Base-by-base conservation (phyloP, 53 echinoderm and acorn worm genomes). In the Luidia sarsii region DNA sequence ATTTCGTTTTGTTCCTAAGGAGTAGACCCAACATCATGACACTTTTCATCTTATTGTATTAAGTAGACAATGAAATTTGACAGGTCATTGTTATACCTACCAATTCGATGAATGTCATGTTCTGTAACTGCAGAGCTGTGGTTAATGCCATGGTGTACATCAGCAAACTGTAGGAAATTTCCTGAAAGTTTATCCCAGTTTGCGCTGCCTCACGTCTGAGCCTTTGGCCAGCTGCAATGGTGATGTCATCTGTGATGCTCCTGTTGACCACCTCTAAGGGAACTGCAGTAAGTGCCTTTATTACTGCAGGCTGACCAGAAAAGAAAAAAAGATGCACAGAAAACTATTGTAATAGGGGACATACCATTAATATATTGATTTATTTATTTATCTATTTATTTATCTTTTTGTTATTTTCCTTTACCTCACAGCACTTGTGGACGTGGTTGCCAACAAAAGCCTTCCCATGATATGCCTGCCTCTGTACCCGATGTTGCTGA, bases 361-460 rank as follows among this genome's bases (percentile, higher is more conserved):
- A n/a, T n/a, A n/a, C n/a, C n/a, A n/a, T n/a, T n/a, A n/a, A n/a
- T n/a, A n/a, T n/a, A n/a, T n/a, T n/a, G n/a, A n/a, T n/a, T n/a
- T n/a, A n/a, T n/a, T n/a, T n/a, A n/a, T n/a, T n/a, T n/a, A n/a
- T n/a, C n/a, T n/a, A n/a, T n/a, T n/a, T n/a, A n/a, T n/a, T n/a
- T n/a, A n/a, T n/a, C n/a, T n/a, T n/a, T n/a, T n/a, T n/a, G n/a
- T n/a, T n/a, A n/a, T 61, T 31, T n/a, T 29, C 19, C 0, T 64
- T 19, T 83, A 83, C 83, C 83, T 70, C 22, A 19, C 83, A 83
- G 37, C 83, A 83, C 20, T 33, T 70, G 62, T 48, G 68, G n/a
- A 83, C 63, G 45, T 83, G 83, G 21, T 83, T 83, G 8, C 83
- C 83, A 35, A 83, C 83, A 25, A 83, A 83, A 7, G 69, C 33